Evolutionary conservation across 2,113 vertebrate genomes (phyloP).

Genomic region (Peromyscus maniculatus): DNA sequence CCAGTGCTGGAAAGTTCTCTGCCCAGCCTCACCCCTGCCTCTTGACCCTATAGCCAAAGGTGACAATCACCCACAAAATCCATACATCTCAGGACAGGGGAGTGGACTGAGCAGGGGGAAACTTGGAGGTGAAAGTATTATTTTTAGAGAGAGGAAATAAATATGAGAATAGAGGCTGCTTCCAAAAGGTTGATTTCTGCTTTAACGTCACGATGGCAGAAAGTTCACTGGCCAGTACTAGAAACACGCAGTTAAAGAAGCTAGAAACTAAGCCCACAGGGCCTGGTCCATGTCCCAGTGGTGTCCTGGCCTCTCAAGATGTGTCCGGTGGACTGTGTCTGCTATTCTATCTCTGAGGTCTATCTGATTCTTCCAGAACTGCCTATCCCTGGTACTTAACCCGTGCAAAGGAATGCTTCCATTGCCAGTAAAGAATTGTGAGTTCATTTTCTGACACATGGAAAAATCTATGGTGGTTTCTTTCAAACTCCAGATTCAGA

Average conservation of each 20-base stretch:
- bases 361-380: background rate
- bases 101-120: background rate
- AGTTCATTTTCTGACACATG: conserved; percentile 51
- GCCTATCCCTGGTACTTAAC: background rate
- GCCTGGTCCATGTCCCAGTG: background rate
- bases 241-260: conserved; percentile 68
- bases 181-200: conserved; percentile 44
- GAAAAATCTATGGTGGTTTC: conserved; percentile 72
- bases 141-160: conserved; percentile 26
- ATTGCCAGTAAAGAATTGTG: conserved; percentile 59
- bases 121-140: background rate
- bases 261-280: background rate
- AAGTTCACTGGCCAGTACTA: conserved; percentile 59
- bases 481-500: conserved; percentile 76
- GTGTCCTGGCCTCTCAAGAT: conserved; percentile 5
- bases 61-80: background rate
- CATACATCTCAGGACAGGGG: background rate
- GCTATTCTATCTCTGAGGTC: background rate
- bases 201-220: conserved; percentile 67
- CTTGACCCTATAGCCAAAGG: conserved; percentile 1
- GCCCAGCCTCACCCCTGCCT: conserved; percentile 4
- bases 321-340: background rate
- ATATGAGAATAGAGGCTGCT: background rate
- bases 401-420: conserved; percentile 35
- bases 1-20: background rate